Conservation (phyloP, 2,797 vertebrate species). For the Parauchenoglanis punctatus region DNA sequence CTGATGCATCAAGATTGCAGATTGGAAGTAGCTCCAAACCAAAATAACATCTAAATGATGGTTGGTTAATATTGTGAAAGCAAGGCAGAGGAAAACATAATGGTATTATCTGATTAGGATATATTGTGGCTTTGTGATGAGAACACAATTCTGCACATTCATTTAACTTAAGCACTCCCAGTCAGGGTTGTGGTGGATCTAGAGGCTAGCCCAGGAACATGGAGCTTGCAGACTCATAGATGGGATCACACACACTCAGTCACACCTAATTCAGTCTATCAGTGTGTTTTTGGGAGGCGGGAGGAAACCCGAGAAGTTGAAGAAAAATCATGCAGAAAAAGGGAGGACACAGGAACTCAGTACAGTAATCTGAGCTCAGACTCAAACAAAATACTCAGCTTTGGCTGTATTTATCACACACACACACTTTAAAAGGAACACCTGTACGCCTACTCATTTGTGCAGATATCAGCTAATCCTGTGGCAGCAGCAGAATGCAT, state of each 20-base stretch:
- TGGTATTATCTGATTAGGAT: background rate
- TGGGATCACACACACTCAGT: background rate
- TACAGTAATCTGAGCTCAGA: background rate
- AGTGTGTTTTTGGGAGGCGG: background rate
- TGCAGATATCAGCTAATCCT: too few relatives aligned
- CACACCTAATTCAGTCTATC: background rate
- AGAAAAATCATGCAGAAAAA: background rate
- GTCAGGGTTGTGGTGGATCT: background rate
- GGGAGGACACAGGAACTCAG: background rate
- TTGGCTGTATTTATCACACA: background rate
- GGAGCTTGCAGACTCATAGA: background rate
- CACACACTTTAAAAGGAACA: too few relatives aligned
- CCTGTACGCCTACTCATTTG: too few relatives aligned
- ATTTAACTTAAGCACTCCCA: background rate
- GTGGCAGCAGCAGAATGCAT: too few relatives aligned
- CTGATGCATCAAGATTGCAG: background rate
- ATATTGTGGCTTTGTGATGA: background rate
- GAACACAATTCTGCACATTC: background rate
- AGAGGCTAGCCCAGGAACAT: background rate
- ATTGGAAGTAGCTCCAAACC: background rate
- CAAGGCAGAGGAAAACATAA: background rate
- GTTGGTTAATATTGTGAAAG: background rate
- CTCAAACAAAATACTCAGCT: background rate
- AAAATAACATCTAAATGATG: background rate
- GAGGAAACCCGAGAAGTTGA: background rate